phyloP scores from a whole-genome alignment of 2,888 invertebrate species.

The Nemoura dubitans region DNA sequence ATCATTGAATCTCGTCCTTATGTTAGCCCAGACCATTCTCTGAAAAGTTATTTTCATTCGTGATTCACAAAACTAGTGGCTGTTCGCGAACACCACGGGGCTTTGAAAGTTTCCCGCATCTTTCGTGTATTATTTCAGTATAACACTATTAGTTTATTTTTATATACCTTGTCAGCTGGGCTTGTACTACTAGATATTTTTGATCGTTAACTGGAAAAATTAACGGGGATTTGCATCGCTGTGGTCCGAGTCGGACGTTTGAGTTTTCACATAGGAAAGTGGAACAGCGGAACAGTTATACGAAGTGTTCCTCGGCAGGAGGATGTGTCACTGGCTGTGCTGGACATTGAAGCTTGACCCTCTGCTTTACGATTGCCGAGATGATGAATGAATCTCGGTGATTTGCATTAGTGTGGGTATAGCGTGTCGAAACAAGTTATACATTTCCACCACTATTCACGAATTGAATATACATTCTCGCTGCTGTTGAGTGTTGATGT shows the following conservation, averaged over 20 bases:
- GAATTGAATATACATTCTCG: background rate
- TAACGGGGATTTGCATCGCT: too few species aligned
- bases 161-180: background rate
- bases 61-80: background rate
- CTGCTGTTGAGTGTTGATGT: slow-evolving; percentile 12
- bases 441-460: background rate
- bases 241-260: background rate
- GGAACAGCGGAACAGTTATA: too few species aligned
- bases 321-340: background rate
- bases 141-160: background rate
- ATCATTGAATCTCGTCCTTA: slow-evolving; percentile 26
- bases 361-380: background rate
- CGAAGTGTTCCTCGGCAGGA: background rate
- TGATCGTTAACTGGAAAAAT: too few species aligned
- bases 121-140: background rate
- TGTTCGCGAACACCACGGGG: background rate
- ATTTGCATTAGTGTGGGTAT: background rate
- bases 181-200: background rate
- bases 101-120: background rate
- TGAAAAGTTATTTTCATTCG: slow-evolving; percentile 2
- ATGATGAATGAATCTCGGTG: background rate
- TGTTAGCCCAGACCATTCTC: background rate
- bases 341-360: background rate
- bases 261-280: too few species aligned
- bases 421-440: slow-evolving; percentile 4